phyloP scores from a whole-genome alignment of 2,888 invertebrate species.

The Aleiodes testaceus region DNA sequence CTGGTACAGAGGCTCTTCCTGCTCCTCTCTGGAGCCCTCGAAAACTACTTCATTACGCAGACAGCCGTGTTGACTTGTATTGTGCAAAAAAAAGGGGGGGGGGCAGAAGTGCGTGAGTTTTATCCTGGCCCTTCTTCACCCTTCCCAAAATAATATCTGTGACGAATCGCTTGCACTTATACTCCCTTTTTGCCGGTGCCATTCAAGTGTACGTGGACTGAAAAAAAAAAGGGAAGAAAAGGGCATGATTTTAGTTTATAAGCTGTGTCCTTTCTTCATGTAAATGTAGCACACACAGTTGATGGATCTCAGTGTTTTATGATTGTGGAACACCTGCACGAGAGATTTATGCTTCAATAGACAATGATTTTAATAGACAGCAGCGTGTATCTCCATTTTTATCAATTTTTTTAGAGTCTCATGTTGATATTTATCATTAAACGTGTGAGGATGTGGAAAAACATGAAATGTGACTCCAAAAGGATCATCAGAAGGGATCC shows the following conservation, averaged over 20 bases:
- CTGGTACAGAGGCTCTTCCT: constrained; percentile 24
- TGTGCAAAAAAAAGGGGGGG: constrained; percentile 55
- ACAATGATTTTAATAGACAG: background rate
- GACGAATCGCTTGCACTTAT: constrained; percentile 71
- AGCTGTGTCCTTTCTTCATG: constrained; percentile 7
- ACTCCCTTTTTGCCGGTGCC: constrained; percentile 55
- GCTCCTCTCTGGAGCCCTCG: constrained; percentile 61
- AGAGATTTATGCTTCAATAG: constrained; percentile 1
- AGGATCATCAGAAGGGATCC: constrained; percentile 10
- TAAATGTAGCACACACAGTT: background rate
- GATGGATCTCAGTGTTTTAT: background rate
- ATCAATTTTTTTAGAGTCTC: constrained; percentile 2
- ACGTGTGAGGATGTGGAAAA: background rate
- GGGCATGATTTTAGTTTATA: constrained; percentile 19
- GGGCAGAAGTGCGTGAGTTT: constrained; percentile 4
- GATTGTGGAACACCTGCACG: constrained; percentile 20
- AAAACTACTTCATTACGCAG: constrained; percentile 73
- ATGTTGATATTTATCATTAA: too few species aligned
- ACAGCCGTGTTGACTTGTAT: constrained; percentile 74
- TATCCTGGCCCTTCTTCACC: constrained; percentile 21
- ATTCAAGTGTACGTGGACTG: constrained; percentile 42
- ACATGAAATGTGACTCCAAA: constrained; percentile 21
- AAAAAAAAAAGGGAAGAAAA: background rate
- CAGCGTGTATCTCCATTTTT: background rate
- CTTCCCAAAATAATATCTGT: constrained; percentile 70